Conservation (phyloP, 2,888 invertebrate genomes). For the Phania funesta region DNA sequence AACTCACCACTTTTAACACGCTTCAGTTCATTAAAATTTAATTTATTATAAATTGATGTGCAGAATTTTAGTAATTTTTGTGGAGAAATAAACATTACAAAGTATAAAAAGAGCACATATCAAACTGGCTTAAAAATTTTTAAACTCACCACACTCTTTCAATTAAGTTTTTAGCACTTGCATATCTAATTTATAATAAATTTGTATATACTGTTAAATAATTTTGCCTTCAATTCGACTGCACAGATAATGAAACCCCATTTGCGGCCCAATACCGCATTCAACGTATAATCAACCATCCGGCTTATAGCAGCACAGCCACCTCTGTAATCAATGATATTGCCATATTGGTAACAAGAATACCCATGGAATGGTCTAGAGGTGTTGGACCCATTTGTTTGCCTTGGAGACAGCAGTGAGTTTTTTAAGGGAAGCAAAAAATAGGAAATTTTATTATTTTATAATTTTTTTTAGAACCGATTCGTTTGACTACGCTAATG, state of each 20-base stretch:
- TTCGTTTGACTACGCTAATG: slow-evolving; percentile 69
- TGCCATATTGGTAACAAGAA: slow-evolving; percentile 80
- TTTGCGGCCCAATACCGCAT: slow-evolving; percentile 79
- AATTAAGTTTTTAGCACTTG: neutral
- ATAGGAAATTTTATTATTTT: neutral
- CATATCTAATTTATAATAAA: too few relatives aligned
- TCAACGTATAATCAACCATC: slow-evolving; percentile 73
- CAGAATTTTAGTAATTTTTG: too few relatives aligned
- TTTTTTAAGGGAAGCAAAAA: neutral
- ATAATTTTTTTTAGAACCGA: slow-evolving; percentile 58
- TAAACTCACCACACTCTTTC: neutral
- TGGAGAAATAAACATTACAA: too few relatives aligned
- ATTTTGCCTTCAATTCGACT: neutral
- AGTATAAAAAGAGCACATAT: too few relatives aligned
- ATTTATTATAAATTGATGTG: too few relatives aligned
- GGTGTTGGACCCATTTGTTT: slow-evolving; percentile 84
- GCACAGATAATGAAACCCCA: slow-evolving; percentile 71
- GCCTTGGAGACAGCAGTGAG: slow-evolving; percentile 80
- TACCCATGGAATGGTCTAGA: slow-evolving; percentile 80
- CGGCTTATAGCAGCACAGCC: slow-evolving; percentile 67
- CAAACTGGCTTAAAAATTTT: too few relatives aligned
- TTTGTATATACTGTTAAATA: too few relatives aligned
- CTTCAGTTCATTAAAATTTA: too few relatives aligned
- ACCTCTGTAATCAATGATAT: slow-evolving; percentile 81
- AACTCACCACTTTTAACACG: too few relatives aligned